A percentile compares a stretch with the other conserved stretches of the same genome.
Conservation (phyloP, 2,888 invertebrate species). For the Brenthis ino region DNA sequence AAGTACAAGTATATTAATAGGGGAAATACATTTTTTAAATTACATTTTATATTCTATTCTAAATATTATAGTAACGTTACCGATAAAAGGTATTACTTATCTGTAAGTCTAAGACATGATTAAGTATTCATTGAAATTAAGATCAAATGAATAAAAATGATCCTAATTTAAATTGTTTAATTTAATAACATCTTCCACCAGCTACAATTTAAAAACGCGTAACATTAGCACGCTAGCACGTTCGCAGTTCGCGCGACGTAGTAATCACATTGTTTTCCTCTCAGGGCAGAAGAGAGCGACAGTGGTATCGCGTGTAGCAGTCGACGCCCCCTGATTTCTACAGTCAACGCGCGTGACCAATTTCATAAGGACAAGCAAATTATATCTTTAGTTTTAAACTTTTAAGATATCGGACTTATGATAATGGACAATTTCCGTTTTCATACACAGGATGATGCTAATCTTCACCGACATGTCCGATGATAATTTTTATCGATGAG, state of each 20-base stretch:
- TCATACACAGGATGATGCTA: conserved; percentile 40
- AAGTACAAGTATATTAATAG: no score
- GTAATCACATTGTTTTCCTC: conserved; percentile 74
- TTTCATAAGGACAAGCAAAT: conserved; percentile 46
- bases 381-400: conserved; percentile 60
- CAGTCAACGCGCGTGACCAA: conserved; percentile 69
- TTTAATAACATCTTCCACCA: not conserved
- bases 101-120: no score
- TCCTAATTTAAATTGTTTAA: not conserved
- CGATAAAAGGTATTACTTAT: no score
- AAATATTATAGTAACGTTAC: no score
- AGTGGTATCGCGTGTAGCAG: conserved; percentile 63
- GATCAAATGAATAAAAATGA: not conserved
- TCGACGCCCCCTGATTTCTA: conserved; percentile 73
- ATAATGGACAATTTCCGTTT: conserved; percentile 40
- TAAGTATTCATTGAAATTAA: not conserved
- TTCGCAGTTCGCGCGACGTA: conserved; percentile 44
- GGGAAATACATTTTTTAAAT: no score
- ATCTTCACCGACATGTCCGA: conserved; percentile 31
- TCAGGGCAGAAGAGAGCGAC: conserved; percentile 67
- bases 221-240: conserved; percentile 45
- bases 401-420: conserved; percentile 42
- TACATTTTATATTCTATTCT: no score
- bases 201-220: conserved; percentile 7
- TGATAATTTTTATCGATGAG: conserved; percentile 26